phyloP scores from a whole-genome alignment of 2,113 vertebrate species.

The Muscicapa adusta region DNA sequence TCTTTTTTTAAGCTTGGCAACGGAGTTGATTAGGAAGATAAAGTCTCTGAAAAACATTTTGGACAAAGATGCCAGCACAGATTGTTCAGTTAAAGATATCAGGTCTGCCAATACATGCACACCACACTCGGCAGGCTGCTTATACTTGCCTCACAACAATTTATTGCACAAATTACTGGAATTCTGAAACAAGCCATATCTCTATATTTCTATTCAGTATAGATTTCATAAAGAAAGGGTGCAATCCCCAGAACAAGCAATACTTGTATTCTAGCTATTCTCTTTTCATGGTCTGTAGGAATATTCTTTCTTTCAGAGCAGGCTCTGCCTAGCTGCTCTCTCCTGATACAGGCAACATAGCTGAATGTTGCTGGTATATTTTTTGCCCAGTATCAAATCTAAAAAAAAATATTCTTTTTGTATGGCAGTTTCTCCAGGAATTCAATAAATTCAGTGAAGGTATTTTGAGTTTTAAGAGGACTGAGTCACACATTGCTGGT shows the following conservation, averaged over 20 bases:
- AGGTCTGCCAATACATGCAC: constrained; percentile 14
- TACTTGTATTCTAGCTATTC: not conserved
- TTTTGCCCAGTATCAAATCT: not conserved
- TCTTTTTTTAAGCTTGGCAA: constrained; percentile 22
- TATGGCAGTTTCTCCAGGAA: not conserved
- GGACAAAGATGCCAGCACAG: constrained; percentile 52
- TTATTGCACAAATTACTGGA: constrained; percentile 26
- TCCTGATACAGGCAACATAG: not conserved
- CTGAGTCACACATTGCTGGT: not conserved
- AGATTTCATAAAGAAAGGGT: not conserved
- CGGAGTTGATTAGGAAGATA: constrained; percentile 32
- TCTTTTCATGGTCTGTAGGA: not conserved
- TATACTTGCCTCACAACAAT: not conserved
- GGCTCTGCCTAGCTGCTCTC: not conserved
- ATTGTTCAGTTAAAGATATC: constrained; percentile 42
- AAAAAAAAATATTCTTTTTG: not conserved
- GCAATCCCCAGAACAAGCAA: not conserved
- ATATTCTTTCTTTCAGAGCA: not conserved
- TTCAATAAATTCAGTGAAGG: not conserved
- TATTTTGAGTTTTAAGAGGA: not conserved
- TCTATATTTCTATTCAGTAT: not conserved
- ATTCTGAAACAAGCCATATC: not conserved
- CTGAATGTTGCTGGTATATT: not conserved
- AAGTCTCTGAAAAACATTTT: constrained; percentile 43
- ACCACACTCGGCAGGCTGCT: not conserved